Evolutionary conservation across 2,797 vertebrate species (phyloP), one percentile per base, ranked within the genome.

Genomic region (Anolis apletophallus): DNA sequence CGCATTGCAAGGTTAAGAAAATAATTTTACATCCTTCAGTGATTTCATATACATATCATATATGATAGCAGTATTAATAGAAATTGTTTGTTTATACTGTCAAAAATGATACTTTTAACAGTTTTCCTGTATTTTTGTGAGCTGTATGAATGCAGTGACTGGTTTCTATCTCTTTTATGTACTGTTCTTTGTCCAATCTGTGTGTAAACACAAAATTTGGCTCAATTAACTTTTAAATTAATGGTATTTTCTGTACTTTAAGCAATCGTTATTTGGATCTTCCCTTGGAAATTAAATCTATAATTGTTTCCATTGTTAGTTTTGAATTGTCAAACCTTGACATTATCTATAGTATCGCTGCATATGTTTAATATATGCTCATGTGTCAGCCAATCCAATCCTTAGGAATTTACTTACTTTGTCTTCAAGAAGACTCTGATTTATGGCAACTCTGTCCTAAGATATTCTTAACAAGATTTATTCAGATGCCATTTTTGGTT

Each of bases 1-100:
- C 91, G 85, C 95, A 96, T 86, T 32, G 92, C 80, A 64, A 78
- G 93, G 95, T 96, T 96, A 95, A 94, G 93, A 97, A 96, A 96
- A 92, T 68, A 81, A 90, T 84, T 90, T 94, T 95, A 94, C 93
- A 92, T 78, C 74, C 54, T 84, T 96, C 95, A 86, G 91, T 92
- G 91, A 92, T 93, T 93, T 94, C 87, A 88, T 89, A 85, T 87
- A 90, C 93, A 85, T 76, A 85, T 88, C 91, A 89, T 90, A 91
- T 94, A 94, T 52, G 78, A 14, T 74, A 94, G 90, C 91, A 93
- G 92, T 91, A 73, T 88, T 95, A 95, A 93, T 91, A 88, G 89
- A 88, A 93, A 94, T 93, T 87, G 88, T 91, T 91, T 89, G 93
- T 93, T 95, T 91, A 90, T 86, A 91, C 85, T 76, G 88, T 93